phyloP scores from a whole-genome alignment of 2,113 vertebrate species.

The Tragelaphus strepsiceros region DNA sequence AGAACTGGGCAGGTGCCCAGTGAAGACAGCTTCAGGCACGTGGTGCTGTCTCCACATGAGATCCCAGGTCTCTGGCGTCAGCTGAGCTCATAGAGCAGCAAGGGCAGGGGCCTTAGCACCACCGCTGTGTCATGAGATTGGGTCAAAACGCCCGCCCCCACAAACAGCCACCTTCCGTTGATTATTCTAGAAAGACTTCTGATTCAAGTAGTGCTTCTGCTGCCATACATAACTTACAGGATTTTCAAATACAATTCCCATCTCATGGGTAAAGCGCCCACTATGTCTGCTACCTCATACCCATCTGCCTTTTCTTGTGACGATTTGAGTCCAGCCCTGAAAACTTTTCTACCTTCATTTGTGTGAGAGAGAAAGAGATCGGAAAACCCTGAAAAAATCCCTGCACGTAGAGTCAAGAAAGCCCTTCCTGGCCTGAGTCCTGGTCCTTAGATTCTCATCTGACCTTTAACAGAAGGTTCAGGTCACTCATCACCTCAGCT shows the following conservation, averaged over 20 bases:
- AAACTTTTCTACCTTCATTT: neutral
- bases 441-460: neutral
- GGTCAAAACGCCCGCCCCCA: accelerated
- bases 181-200: neutral
- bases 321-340: neutral
- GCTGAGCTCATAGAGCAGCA: neutral
- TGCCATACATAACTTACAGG: neutral
- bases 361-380: neutral
- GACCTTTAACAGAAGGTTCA: neutral
- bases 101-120: accelerated
- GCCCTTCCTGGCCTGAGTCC: neutral
- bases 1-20: accelerated
- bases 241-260: too few species aligned
- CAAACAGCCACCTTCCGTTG: neutral
- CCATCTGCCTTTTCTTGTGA: neutral
- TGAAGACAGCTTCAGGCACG: neutral
- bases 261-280: accelerated
- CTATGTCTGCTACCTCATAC: neutral
- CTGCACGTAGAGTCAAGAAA: neutral
- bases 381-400: neutral
- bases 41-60: neutral
- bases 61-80: neutral
- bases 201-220: too few species aligned
- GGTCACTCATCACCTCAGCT: neutral
- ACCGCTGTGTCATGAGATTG: accelerated